A percentile compares a stretch with the other conserved stretches of the same genome.
Conservation (phyloP, 1,140 invertebrate genomes). For the Lutraria rhynchaena region DNA sequence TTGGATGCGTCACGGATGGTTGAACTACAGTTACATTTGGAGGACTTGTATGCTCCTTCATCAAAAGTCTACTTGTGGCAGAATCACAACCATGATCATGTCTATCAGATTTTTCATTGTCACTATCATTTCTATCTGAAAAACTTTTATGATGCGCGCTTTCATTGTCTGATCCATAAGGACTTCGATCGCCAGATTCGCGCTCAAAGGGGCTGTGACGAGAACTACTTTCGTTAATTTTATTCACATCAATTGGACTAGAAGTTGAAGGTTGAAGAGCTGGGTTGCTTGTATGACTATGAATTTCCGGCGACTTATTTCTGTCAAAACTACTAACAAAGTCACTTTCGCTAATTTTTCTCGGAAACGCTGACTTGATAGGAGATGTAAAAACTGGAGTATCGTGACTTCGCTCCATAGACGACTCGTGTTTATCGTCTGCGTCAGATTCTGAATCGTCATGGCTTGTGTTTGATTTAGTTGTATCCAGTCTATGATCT, state of each 20-base stretch:
- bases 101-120: slow-evolving; percentile 48
- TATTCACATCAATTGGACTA: slow-evolving; percentile 52
- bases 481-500: slow-evolving; percentile 50
- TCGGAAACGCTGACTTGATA: slow-evolving; percentile 51
- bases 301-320: slow-evolving; percentile 59
- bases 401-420: slow-evolving; percentile 25
- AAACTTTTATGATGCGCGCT: slow-evolving; percentile 32
- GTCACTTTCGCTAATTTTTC: slow-evolving; percentile 60
- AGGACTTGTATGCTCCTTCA: slow-evolving; percentile 69
- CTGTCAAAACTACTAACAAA: slow-evolving; percentile 59
- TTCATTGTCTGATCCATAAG: slow-evolving; percentile 48
- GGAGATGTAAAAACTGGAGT: slow-evolving; percentile 27
- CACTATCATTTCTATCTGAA: slow-evolving; percentile 47
- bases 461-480: slow-evolving; percentile 55
- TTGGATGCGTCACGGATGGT: slow-evolving; percentile 74
- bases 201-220: slow-evolving; percentile 38
- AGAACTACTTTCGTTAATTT: slow-evolving; percentile 9
- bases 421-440: slow-evolving; percentile 34
- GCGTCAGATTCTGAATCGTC: slow-evolving; percentile 49
- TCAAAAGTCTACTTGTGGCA: slow-evolving; percentile 42
- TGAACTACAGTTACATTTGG: slow-evolving; percentile 78
- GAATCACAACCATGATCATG: slow-evolving; percentile 22
- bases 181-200: slow-evolving; percentile 30
- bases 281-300: slow-evolving; percentile 40
- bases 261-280: slow-evolving; percentile 34